Percentiles rank a stretch among this genome's conserved stretches.
Evolutionary conservation across 2,113 vertebrate genomes (phyloP).

Genomic region (Odontesthes bonariensis): DNA sequence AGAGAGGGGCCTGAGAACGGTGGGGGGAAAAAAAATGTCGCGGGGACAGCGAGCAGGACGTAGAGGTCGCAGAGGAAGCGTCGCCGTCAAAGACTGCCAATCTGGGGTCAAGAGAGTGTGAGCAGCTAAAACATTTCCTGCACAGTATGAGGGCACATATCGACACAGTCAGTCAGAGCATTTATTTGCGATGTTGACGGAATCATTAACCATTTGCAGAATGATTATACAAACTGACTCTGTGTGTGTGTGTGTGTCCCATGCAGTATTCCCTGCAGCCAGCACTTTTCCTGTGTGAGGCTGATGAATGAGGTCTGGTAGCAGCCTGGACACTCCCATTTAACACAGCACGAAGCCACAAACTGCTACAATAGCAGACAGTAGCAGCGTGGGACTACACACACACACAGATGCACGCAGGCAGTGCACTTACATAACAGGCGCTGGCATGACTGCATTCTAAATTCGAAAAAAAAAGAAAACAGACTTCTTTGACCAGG

Average conservation of each 20-base stretch:
- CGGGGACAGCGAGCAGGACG: neutral
- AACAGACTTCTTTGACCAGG: neutral
- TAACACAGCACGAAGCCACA: conserved; percentile 67
- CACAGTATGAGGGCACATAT: neutral
- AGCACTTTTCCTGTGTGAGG: conserved; percentile 55
- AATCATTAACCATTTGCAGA: neutral
- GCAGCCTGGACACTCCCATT: conserved; percentile 75
- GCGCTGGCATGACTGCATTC: neutral
- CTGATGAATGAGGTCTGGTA: conserved; percentile 75
- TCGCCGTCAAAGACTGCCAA: neutral
- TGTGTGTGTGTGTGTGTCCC: conserved; percentile 37
- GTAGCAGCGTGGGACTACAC: conserved; percentile 41
- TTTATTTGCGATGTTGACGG: neutral
- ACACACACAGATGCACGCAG: conserved; percentile 26
- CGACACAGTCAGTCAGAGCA: conserved; percentile 3
- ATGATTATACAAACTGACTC: neutral
- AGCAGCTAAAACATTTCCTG: neutral
- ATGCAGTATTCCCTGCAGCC: conserved; percentile 50
- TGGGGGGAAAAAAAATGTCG: neutral
- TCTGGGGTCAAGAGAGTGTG: neutral
- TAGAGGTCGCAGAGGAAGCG: conserved; percentile 24
- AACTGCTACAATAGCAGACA: conserved; percentile 61
- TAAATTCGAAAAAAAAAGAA: conserved; percentile 15
- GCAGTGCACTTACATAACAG: neutral
- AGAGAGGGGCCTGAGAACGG: conserved; percentile 2